Percentiles rank a stretch among this genome's conserved stretches.
Evolutionary conservation across 1,140 invertebrate genomes (phyloP).

Genomic region (Plutomurus gul): DNA sequence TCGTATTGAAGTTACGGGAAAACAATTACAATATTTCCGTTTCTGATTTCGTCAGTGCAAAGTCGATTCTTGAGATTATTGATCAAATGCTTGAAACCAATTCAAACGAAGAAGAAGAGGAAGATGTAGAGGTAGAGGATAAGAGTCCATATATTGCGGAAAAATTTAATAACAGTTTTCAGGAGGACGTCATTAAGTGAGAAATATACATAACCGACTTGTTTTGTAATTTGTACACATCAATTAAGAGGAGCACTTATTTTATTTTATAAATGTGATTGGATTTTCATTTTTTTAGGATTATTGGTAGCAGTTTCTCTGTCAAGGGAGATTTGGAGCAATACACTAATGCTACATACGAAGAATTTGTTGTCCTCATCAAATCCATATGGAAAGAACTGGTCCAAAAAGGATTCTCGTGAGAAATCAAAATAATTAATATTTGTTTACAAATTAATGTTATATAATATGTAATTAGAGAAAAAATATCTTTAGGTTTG

Average conservation of each 20-base stretch:
- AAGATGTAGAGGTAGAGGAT: not conserved
- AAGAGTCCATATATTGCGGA: constrained; percentile 50
- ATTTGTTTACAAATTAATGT: constrained; percentile 57
- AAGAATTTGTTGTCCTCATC: constrained; percentile 71
- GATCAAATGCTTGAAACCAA: constrained; percentile 55
- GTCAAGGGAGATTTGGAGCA: constrained; percentile 79
- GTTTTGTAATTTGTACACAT: not conserved
- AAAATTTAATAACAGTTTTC: constrained; percentile 66
- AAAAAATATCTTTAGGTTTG: constrained; percentile 65
- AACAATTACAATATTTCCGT: constrained; percentile 58
- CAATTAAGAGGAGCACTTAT: not conserved
- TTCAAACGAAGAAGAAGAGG: not conserved
- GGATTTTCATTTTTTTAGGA: constrained; percentile 62
- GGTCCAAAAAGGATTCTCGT: constrained; percentile 65
- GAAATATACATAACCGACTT: constrained; percentile 37
- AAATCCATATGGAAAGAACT: constrained; percentile 69
- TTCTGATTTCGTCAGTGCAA: constrained; percentile 76
- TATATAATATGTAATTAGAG: constrained; percentile 71
- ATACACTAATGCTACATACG: constrained; percentile 66
- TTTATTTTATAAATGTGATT: not conserved
- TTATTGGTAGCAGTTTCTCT: constrained; percentile 80
- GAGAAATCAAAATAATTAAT: not conserved
- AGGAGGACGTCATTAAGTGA: constrained; percentile 65
- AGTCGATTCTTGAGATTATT: constrained; percentile 70
- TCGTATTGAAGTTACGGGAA: constrained; percentile 64